Conservation (phyloP, 2,113 vertebrate species). For the Calyptommatus sinebrachiatus region DNA sequence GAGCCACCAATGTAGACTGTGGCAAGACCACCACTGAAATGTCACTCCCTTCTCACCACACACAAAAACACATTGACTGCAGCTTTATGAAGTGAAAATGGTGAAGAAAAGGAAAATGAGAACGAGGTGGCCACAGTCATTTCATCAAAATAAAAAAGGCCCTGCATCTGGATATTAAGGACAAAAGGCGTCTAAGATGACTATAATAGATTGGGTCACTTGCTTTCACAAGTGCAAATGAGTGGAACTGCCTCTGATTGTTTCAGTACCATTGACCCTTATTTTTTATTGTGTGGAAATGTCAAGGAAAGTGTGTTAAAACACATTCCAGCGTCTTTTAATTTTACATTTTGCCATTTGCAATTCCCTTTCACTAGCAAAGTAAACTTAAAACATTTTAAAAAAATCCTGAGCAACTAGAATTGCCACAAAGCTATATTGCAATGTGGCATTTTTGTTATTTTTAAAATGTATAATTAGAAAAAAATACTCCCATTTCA, state of each 20-base stretch:
- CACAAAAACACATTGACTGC: constrained; percentile 93
- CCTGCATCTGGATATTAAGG: constrained; percentile 87
- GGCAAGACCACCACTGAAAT: constrained; percentile 90
- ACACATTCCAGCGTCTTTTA: constrained; percentile 70
- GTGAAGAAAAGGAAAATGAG: constrained; percentile 83
- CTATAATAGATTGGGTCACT: constrained; percentile 83
- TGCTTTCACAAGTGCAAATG: constrained; percentile 74
- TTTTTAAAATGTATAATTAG: too few species aligned
- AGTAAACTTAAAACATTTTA: not conserved
- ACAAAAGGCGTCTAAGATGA: constrained; percentile 83
- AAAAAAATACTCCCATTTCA: too few species aligned
- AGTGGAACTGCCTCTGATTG: constrained; percentile 86
- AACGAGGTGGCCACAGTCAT: constrained; percentile 87
- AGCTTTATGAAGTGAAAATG: constrained; percentile 97
- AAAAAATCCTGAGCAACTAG: constrained; percentile 21
- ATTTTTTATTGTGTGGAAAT: constrained; percentile 81
- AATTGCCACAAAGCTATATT: not conserved
- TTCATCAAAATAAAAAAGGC: constrained; percentile 75
- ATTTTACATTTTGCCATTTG: constrained; percentile 51
- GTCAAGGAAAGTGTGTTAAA: constrained; percentile 85
- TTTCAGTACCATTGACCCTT: constrained; percentile 90
- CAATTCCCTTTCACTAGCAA: not conserved
- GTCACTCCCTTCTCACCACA: constrained; percentile 82
- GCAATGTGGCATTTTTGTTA: too few species aligned
- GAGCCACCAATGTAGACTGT: constrained; percentile 90